phyloP scores from a whole-genome alignment of 2,797 vertebrate species.

The Xiphorhynchus erythropygius region DNA sequence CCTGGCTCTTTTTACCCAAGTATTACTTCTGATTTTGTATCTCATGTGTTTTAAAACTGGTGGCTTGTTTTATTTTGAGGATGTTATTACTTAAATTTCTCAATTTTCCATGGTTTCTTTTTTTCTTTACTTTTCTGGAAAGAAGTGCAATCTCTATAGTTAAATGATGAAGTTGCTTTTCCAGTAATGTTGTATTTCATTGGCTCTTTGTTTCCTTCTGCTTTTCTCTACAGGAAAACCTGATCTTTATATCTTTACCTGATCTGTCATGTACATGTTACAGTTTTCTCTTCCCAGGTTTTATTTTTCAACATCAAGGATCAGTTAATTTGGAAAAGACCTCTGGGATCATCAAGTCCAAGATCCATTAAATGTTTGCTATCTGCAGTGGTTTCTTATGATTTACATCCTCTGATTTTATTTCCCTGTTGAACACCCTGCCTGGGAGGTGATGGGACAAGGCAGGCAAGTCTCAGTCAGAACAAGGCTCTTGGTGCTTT shows the following conservation, averaged over 20 bases:
- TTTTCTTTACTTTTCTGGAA: neutral
- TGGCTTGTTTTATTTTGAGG: neutral
- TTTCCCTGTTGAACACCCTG: neutral
- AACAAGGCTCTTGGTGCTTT: neutral
- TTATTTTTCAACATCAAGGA: neutral
- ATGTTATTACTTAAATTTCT: neutral
- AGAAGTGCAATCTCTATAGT: neutral
- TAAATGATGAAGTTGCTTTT: neutral
- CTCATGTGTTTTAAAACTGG: neutral
- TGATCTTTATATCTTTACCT: too few species aligned
- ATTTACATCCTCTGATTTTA: neutral
- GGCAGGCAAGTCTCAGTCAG: neutral
- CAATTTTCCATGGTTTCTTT: too few species aligned
- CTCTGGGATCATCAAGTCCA: neutral
- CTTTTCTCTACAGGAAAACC: neutral
- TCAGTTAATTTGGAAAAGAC: neutral
- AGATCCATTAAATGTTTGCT: neutral
- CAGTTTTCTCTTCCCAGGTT: neutral
- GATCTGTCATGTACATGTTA: neutral
- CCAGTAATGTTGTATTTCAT: neutral
- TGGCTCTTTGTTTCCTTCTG: neutral
- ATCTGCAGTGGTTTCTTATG: neutral
- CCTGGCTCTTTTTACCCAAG: neutral
- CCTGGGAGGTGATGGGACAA: neutral
- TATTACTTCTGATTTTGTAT: neutral